Conservation (phyloP, 2,888 invertebrate genomes). For the Eledone cirrhosa region DNA sequence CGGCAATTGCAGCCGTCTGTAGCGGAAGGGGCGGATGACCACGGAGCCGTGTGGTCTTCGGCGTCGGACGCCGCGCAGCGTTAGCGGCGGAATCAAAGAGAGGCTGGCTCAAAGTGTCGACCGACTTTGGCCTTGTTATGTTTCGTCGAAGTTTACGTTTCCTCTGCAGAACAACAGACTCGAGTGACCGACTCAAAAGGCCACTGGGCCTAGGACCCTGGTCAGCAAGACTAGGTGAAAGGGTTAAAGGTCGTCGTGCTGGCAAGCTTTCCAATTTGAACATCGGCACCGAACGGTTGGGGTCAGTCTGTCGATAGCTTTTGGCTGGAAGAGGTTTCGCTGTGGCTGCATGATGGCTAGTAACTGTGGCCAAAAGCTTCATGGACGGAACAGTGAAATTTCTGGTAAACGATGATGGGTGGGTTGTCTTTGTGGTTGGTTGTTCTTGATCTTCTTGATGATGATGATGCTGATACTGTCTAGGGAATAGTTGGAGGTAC, state of each 20-base stretch:
- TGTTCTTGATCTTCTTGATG: too few relatives aligned
- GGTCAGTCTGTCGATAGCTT: background rate
- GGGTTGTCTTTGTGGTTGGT: too few relatives aligned
- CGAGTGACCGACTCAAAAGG: background rate
- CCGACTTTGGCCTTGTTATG: too few relatives aligned
- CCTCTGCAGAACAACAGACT: background rate
- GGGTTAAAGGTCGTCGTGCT: background rate
- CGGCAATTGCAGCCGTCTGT: background rate
- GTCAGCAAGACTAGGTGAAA: background rate
- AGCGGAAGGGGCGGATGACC: background rate
- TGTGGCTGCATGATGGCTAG: conserved; percentile 4
- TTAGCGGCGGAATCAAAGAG: too few relatives aligned
- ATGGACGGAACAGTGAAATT: conserved; percentile 26
- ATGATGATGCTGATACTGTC: too few relatives aligned
- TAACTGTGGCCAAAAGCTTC: background rate
- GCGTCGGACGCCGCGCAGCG: too few relatives aligned
- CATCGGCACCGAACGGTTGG: background rate
- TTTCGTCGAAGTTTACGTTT: too few relatives aligned
- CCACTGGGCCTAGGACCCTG: background rate
- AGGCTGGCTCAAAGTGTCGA: too few relatives aligned
- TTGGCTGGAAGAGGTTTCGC: background rate
- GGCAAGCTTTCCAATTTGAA: conserved; percentile 15
- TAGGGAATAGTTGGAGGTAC: too few relatives aligned
- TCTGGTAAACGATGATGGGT: background rate
- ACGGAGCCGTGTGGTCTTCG: too few relatives aligned